Percentiles rank a stretch among this genome's conserved stretches.
These are phyloP conservation scores for Dreissena rostriformis DNA, from an alignment of 1,140 invertebrate genomes.

Conservation along the genomic window DNA sequence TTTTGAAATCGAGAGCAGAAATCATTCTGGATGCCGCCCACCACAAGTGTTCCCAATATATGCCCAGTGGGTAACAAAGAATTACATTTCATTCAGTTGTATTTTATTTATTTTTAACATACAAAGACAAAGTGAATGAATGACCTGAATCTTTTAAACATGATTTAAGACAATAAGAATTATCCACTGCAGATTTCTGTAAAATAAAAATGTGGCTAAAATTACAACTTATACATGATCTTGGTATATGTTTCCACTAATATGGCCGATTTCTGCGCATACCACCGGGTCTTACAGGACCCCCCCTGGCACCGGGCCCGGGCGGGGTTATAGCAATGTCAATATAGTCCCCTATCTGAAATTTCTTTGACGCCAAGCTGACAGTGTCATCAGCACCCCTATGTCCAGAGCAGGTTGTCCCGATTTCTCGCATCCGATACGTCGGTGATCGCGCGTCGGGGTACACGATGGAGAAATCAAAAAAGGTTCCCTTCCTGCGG, in stretches of 20 bases:
- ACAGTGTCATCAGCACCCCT: slow-evolving; percentile 87
- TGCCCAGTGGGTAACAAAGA: too few relatives aligned
- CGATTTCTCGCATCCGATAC: slow-evolving; percentile 96
- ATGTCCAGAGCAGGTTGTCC: slow-evolving; percentile 93
- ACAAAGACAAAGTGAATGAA: too few relatives aligned
- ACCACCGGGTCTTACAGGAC: slow-evolving; percentile 50
- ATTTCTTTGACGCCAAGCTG: slow-evolving; percentile 79
- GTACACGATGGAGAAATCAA: slow-evolving; percentile 97
- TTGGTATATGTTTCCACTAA: slow-evolving; percentile 6
- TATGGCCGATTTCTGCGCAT: slow-evolving; percentile 64
- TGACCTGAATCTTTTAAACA: too few relatives aligned
- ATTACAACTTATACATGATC: too few relatives aligned
- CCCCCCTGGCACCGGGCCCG: slow-evolving; percentile 48
- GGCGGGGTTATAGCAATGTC: slow-evolving; percentile 98
- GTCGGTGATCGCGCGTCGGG: slow-evolving; percentile 91
- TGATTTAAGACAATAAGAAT: too few relatives aligned
- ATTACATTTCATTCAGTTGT: too few relatives aligned
- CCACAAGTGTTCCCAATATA: too few relatives aligned
- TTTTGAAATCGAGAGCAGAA: too few relatives aligned
- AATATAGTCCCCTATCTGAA: slow-evolving; percentile 92
- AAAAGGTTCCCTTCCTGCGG: slow-evolving; percentile 96
- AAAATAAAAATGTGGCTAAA: too few relatives aligned
- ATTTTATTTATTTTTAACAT: too few relatives aligned
- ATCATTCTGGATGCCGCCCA: too few relatives aligned
- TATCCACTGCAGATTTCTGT: too few relatives aligned